Conservation (phyloP, 92 coral and sea anemone genomes). For the Actinostola sp. region DNA sequence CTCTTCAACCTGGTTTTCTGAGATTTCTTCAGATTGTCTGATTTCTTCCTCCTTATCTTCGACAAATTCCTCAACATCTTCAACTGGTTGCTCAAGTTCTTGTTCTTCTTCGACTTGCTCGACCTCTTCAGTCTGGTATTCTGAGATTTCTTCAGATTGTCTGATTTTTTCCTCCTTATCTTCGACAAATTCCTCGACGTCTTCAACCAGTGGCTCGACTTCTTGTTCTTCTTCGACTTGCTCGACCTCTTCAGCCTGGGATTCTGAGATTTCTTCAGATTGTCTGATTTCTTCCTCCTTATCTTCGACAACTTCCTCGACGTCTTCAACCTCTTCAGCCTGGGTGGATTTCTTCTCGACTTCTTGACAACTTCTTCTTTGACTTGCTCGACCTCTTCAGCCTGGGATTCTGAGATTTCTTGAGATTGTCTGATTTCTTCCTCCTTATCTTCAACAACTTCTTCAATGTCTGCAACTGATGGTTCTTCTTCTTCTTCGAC, state of each 20-base stretch:
- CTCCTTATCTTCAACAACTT: constrained; percentile 6
- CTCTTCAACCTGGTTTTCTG: not conserved
- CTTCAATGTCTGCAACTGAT: constrained; percentile 3
- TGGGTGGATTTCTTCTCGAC: constrained; percentile 2
- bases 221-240: constrained; percentile 3
- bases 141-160: not conserved
- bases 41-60: constrained; percentile 22
- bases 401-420: not conserved
- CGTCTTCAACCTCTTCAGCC: constrained; percentile 2
- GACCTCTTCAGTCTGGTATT: not conserved
- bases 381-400: not conserved
- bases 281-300: constrained; percentile 14
- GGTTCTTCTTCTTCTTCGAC: constrained; percentile 11
- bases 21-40: constrained; percentile 23
- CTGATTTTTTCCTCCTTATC: not conserved
- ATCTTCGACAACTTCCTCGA: constrained; percentile 1
- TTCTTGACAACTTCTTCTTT: constrained; percentile 16
- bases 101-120: constrained; percentile 8
- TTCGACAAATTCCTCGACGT: constrained; percentile 7
- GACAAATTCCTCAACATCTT: constrained; percentile 11
- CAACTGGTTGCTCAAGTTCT: not conserved
- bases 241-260: not conserved
- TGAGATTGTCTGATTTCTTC: not conserved
- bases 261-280: not conserved
- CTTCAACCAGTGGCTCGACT: not conserved